Conservation (phyloP, 37 sponge, comb jelly and placozoan species). For the Petrosia ficiformis region DNA sequence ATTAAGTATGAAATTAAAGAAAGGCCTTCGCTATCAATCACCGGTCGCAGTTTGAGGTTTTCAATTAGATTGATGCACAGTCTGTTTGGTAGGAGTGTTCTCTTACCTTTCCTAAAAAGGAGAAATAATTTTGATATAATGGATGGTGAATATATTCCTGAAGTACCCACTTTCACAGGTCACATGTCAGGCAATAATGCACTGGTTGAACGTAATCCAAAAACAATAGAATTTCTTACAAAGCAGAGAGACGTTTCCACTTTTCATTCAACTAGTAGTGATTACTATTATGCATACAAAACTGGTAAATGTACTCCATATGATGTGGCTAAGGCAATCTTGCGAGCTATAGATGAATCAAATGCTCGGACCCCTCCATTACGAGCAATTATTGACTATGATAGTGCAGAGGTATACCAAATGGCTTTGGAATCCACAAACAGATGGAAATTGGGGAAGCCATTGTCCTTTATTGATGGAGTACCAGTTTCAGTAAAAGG, state of each 20-base stretch:
- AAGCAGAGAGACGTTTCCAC: too few species aligned
- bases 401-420: slow-evolving; percentile 51
- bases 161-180: slow-evolving; percentile 58
- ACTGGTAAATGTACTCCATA: slow-evolving; percentile 36
- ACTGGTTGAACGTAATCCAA: too few species aligned
- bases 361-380: slow-evolving; percentile 55
- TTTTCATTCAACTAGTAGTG: too few species aligned
- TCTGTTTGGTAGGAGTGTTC: too few species aligned
- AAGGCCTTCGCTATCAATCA: too few species aligned
- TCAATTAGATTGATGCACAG: too few species aligned
- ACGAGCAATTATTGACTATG: slow-evolving; percentile 60
- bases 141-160: slow-evolving; percentile 45
- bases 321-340: slow-evolving; percentile 48
- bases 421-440: slow-evolving; percentile 76
- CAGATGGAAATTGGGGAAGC: slow-evolving; percentile 68
- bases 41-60: too few species aligned
- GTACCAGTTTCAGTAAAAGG: slow-evolving; percentile 86
- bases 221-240: too few species aligned
- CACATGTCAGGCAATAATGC: too few species aligned
- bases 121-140: slow-evolving; percentile 15
- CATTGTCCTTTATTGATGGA: slow-evolving; percentile 82
- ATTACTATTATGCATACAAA: slow-evolving; percentile 34
- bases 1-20: too few species aligned
- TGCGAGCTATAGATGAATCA: slow-evolving; percentile 54
- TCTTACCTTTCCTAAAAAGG: too few species aligned